phyloP scores from a whole-genome alignment of 2,113 vertebrate species.

The Ia io region DNA sequence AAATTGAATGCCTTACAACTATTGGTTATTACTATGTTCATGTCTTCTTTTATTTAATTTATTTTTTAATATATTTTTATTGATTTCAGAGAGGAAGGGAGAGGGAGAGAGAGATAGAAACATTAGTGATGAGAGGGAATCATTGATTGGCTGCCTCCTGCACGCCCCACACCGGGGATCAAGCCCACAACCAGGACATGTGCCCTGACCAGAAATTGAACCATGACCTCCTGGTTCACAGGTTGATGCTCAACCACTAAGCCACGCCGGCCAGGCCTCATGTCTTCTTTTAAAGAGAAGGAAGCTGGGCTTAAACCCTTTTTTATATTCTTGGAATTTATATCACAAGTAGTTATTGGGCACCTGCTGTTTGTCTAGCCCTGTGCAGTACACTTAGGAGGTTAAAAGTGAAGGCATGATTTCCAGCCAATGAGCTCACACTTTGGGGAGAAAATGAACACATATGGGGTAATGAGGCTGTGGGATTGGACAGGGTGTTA shows the following conservation, averaged over 20 bases:
- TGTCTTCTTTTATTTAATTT: not conserved
- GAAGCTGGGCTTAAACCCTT: not conserved
- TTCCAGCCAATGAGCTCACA: not conserved
- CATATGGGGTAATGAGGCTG: not conserved
- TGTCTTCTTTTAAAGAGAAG: not conserved
- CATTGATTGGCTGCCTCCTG: too few species aligned
- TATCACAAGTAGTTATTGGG: not conserved
- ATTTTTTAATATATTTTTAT: too few species aligned
- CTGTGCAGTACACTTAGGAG: not conserved
- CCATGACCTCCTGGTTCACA: too few species aligned
- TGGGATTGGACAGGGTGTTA: not conserved
- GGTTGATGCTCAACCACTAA: too few species aligned
- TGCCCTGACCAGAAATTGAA: too few species aligned
- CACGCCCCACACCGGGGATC: too few species aligned
- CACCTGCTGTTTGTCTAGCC: not conserved
- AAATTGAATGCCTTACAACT: not conserved
- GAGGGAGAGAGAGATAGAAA: too few species aligned
- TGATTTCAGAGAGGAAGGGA: too few species aligned
- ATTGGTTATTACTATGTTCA: not conserved
- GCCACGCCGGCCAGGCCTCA: not conserved
- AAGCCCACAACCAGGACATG: too few species aligned
- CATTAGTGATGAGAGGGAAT: too few species aligned
- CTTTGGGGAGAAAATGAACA: slow-evolving; percentile 18
- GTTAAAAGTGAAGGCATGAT: not conserved
- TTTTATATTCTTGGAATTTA: not conserved